Base-by-base conservation (phyloP, 2,113 vertebrate species). In the Daphoenositta chrysoptera region DNA sequence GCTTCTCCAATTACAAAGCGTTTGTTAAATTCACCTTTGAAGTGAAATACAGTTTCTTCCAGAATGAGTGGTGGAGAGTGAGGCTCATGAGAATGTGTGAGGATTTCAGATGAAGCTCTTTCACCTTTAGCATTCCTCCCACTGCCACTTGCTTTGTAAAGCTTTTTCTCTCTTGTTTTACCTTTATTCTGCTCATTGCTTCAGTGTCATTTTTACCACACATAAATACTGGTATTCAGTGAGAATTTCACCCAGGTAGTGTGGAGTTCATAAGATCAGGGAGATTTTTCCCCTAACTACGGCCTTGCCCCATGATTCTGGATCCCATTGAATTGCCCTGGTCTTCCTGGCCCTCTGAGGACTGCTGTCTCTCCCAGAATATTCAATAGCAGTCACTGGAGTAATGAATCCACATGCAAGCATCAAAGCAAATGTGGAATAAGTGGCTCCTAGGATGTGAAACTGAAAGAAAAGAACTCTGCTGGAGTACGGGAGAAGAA, bases 1-100 rank as follows among this genome's bases (percentile, higher is more conserved):
- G 63, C 82, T 90, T 69, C 69, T 77, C 84, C 58, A 72, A 66
- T 91, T 77, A 69, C 3, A n/a, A 42, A 47, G 53, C 7, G 0
- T 93, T 91, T 77, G 87, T 88, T 92, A 80, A 84, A 83, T 83
- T 91, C 40, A 50, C 37, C 83, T 96, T 72, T 81, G 91, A 95
- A 89, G 40, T 72, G 81, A 95, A 76, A 89, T 44, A 54, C 33
- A n/a, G 64, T 71, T 75, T 56, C 84, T 94, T 89, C 44, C 61
- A 82, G 77, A 82, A n/a, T 42, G 84, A 54, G 23, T 53, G 45
- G 31, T 89, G 53, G 37, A 48, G 39, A 68, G 31, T 50, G 47
- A 78, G 35, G 44, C 60, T 89, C 63, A 16, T 48, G 37, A 51
- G 72, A 56, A 79, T 60, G 58, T 68, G 23, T 24, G 42, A 69